Base-by-base conservation (phyloP, 2,113 vertebrate species). In the Pachypanchax playfairii region DNA sequence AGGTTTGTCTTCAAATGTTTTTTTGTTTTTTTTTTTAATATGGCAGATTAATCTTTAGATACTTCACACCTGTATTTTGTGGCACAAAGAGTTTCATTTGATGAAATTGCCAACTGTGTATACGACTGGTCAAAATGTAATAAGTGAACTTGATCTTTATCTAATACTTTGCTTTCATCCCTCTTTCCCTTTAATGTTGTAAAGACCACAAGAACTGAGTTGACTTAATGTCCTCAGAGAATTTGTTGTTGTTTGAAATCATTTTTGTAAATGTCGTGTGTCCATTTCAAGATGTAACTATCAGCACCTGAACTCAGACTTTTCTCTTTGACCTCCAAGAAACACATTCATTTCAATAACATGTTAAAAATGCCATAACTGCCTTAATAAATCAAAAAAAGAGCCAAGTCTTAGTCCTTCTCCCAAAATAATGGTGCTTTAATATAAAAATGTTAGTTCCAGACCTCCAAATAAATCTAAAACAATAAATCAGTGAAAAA, bases 161-260 rank as follows among this genome's bases (percentile, higher is more conserved):
- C 33, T 12, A 4, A 62, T 14, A 20, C 26, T 36, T 66, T 66
- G 26, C 31, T 55, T 44, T 56, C 25, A 36, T 48, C 18, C 15
- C 17, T 18, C 50, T 26, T 42, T 42, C 6, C 29, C 18, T 54
- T 12, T 52, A 25, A 22, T 21, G 25, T 15, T 21, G 8, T 15
- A 38, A 59, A 69, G 28, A 46, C 22, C 43, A 62, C 2, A 11
- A 47, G 35, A 47, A 51, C 33, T 1, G 3, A 51, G 57, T 29
- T 55, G 49, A 59, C 43, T 59, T 67, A 20, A 33, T 26, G 31
- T 60, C 52, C 48, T 26, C 1, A 14, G 35, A 66, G 20, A 36
- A 66, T 26, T 55, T 24, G 4, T 70, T 2, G 47, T 24, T n/a
- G 28, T 62, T 36, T 54, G 3, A 73, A 44, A 49, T 48, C 6